A percentile compares a stretch with the other conserved stretches of the same genome.
Conservation (phyloP, 2,113 vertebrate genomes). For the Hypanus sabinus region DNA sequence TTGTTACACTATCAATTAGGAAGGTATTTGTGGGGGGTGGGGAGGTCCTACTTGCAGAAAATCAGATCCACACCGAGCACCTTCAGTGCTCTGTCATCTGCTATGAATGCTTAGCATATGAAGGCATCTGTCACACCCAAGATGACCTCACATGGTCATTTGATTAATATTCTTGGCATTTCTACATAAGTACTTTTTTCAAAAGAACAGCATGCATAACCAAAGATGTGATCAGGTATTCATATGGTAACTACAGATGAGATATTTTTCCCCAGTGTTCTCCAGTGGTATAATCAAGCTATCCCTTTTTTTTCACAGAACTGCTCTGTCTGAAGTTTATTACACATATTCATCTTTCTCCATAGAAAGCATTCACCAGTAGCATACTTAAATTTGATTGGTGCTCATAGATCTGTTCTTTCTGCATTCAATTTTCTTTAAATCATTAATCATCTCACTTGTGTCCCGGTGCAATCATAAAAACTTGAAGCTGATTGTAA, state of each 20-base stretch:
- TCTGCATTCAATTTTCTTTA: background rate
- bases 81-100: background rate
- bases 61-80: background rate
- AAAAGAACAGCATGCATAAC: background rate
- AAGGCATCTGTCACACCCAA: background rate
- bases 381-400: background rate
- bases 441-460: background rate
- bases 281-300: background rate
- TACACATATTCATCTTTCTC: background rate
- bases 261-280: background rate
- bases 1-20: background rate
- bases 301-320: background rate
- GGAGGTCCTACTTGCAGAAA: background rate
- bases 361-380: background rate
- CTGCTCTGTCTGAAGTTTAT: background rate
- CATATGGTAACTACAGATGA: background rate
- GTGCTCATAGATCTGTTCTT: background rate
- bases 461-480: too few species aligned
- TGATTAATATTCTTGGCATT: background rate
- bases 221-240: background rate
- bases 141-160: background rate
- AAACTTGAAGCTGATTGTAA: too few species aligned
- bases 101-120: background rate
- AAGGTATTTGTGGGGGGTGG: background rate
- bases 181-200: background rate